Percentiles rank a stretch among this genome's conserved stretches.
Conservation (phyloP, 2,797 vertebrate species). For the Catamblyrhynchus diadema region DNA sequence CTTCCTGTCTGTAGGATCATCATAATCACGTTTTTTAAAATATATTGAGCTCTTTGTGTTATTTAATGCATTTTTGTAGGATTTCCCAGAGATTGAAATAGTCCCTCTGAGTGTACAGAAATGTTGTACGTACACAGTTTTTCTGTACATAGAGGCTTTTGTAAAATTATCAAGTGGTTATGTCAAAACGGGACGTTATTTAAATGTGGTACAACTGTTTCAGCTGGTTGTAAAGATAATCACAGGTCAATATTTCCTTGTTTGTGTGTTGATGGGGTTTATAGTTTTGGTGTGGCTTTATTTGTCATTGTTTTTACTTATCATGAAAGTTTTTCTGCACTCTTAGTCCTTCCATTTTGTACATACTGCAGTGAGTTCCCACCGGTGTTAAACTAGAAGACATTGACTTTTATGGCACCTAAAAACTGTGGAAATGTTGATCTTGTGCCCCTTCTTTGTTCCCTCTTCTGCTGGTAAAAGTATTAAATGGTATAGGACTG, state of each 20-base stretch:
- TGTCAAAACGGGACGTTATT: background rate
- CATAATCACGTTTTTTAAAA: accelerated
- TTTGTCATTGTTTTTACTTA: background rate
- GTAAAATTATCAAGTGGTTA: background rate
- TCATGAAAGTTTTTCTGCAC: background rate
- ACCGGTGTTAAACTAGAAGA: background rate
- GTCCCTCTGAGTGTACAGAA: background rate
- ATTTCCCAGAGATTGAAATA: background rate
- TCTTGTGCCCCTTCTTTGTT: background rate
- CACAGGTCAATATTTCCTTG: background rate
- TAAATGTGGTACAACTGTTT: background rate
- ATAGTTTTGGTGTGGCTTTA: background rate
- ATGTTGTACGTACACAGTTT: background rate
- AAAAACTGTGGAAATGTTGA: background rate
- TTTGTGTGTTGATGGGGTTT: background rate
- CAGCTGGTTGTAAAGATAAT: background rate
- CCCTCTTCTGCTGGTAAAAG: background rate
- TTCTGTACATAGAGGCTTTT: background rate
- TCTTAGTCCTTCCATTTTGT: background rate
- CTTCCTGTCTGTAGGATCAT: background rate
- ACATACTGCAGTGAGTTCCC: background rate
- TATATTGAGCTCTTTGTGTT: background rate
- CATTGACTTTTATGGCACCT: background rate
- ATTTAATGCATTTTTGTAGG: background rate
- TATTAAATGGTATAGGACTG: background rate